phyloP scores from a whole-genome alignment of 1,140 invertebrate genomes.

The Oncopodura yosiiana region DNA sequence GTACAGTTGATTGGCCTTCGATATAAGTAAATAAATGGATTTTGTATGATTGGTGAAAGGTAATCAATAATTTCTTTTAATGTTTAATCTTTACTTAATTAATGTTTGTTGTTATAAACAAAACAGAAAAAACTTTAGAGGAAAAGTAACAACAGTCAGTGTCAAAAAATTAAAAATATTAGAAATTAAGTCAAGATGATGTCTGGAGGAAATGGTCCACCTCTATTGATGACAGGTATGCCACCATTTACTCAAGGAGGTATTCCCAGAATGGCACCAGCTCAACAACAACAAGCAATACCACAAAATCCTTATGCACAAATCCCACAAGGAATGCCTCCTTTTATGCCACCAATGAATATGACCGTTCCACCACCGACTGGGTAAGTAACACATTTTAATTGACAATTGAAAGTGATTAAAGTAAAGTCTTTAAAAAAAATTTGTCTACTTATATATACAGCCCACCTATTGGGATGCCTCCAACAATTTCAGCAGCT shows the following conservation, averaged over 20 bases:
- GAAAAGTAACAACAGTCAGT: no score
- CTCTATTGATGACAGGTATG: conserved; percentile 14
- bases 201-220: conserved; percentile 13
- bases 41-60: no score
- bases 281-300: no score
- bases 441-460: neutral
- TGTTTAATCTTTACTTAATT: no score
- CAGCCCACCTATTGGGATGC: neutral
- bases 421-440: neutral
- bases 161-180: neutral
- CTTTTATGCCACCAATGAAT: conserved; percentile 25
- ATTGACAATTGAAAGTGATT: neutral
- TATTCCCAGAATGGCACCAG: no score
- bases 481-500: conserved; percentile 4
- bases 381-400: conserved; percentile 5
- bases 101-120: neutral
- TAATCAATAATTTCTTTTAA: no score
- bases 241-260: conserved; percentile 11
- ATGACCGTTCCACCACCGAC: conserved; percentile 17
- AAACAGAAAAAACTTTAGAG: neutral
- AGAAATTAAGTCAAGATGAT: conserved; percentile 8
- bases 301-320: neutral
- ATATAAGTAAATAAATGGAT: no score
- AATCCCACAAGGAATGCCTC: conserved; percentile 24
- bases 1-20: no score